A percentile compares a stretch with the other conserved stretches of the same genome.
Evolutionary conservation across 2,888 invertebrate species (phyloP).

Genomic region (Oxytorus armatus): DNA sequence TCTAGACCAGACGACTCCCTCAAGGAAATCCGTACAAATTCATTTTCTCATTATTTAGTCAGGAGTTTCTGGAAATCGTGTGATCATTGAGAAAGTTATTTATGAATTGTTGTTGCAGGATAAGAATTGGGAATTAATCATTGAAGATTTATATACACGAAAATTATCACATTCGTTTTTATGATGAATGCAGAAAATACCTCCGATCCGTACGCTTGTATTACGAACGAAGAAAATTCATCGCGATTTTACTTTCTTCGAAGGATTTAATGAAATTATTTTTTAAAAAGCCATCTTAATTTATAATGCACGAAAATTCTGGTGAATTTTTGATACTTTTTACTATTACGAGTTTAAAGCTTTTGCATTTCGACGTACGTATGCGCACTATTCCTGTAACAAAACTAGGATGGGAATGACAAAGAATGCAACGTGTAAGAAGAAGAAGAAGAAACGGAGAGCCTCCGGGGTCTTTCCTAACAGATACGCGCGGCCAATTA

Average conservation of each 20-base stretch:
- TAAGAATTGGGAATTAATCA: no score
- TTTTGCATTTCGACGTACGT: neutral
- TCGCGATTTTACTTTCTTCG: no score
- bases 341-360: neutral
- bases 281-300: no score
- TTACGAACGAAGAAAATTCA: neutral
- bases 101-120: no score
- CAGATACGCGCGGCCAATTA: conserved; percentile 80
- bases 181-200: neutral
- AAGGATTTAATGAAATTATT: no score
- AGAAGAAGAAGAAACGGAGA: conserved; percentile 70
- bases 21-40: no score
- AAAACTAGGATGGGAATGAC: conserved; percentile 22
- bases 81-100: no score
- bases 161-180: neutral
- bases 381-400: neutral
- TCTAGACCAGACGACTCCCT: no score
- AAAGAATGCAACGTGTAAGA: conserved; percentile 25
- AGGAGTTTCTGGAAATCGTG: no score
- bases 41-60: no score
- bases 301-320: neutral
- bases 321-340: conserved; percentile 10
- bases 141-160: no score
- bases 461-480: conserved; percentile 33
- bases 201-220: neutral